phyloP scores from a whole-genome alignment of 1,140 invertebrate species.

The Heliconius hermathena region DNA sequence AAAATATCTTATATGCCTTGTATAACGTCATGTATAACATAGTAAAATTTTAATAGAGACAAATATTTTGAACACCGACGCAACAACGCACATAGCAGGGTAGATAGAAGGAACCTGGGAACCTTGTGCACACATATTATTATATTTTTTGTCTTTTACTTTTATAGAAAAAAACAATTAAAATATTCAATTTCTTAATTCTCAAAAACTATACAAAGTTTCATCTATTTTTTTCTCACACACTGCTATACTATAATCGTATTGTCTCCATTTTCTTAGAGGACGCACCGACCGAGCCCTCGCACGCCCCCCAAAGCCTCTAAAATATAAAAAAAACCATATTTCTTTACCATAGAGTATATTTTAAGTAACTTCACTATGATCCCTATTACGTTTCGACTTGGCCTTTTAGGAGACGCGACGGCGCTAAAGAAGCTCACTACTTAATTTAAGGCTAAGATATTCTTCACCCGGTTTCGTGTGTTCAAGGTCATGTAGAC shows the following conservation, averaged over 20 bases:
- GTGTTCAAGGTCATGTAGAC: slow-evolving; percentile 54
- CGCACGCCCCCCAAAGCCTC: slow-evolving; percentile 55
- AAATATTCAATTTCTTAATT: no score
- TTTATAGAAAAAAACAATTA: no score
- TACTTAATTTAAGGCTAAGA: slow-evolving; percentile 70
- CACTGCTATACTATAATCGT: slow-evolving; percentile 69
- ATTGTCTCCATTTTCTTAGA: slow-evolving; percentile 76
- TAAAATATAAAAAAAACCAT: slow-evolving; percentile 36
- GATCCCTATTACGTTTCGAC: slow-evolving; percentile 25
- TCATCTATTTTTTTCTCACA: slow-evolving; percentile 34
- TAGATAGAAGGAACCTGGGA: no score
- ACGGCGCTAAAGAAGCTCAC: slow-evolving; percentile 64
- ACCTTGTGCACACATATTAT: no score
- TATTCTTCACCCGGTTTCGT: slow-evolving; percentile 57
- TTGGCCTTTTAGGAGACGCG: slow-evolving; percentile 50
- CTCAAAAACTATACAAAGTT: no score
- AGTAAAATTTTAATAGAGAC: no score
- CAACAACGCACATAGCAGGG: no score
- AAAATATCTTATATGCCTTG: no score
- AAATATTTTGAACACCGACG: no score
- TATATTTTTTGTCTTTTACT: no score
- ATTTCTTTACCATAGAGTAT: slow-evolving; percentile 21
- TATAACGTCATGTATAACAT: no score
- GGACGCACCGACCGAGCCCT: slow-evolving; percentile 66
- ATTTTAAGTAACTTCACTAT: background rate